phyloP scores from a whole-genome alignment of 1,140 invertebrate species.

The Hylaeus anthracinus region DNA sequence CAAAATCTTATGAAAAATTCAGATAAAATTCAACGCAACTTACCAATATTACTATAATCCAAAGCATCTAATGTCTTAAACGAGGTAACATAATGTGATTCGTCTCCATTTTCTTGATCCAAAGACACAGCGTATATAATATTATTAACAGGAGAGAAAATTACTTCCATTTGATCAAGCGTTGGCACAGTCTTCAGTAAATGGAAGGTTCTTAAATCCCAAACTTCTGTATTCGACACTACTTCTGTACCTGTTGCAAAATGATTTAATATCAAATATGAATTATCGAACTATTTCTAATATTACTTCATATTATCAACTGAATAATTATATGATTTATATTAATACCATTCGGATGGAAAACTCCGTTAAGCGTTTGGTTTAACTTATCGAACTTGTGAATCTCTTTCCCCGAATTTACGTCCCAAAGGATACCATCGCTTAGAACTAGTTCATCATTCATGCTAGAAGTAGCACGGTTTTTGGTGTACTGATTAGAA shows the following conservation, averaged over 20 bases:
- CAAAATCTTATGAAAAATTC: neutral
- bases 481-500: slow-evolving; percentile 96
- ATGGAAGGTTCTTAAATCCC: slow-evolving; percentile 98
- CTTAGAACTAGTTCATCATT: slow-evolving; percentile 94
- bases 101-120: slow-evolving; percentile 85
- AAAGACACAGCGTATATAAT: slow-evolving; percentile 85
- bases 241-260: slow-evolving; percentile 86
- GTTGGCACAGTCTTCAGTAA: slow-evolving; percentile 95
- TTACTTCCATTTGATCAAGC: slow-evolving; percentile 92
- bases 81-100: slow-evolving; percentile 89
- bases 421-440: slow-evolving; percentile 98
- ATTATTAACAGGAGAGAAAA: slow-evolving; percentile 86
- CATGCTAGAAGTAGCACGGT: slow-evolving; percentile 96
- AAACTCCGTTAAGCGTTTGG: slow-evolving; percentile 95
- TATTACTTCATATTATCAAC: neutral
- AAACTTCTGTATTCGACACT: slow-evolving; percentile 94
- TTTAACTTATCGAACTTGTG: slow-evolving; percentile 99
- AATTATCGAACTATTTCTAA: neutral
- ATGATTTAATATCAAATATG: neutral
- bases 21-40: slow-evolving; percentile 49
- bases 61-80: slow-evolving; percentile 96
- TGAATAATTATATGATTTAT: slow-evolving; percentile 1
- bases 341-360: slow-evolving; percentile 94
- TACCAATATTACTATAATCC: slow-evolving; percentile 96
- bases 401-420: slow-evolving; percentile 91